These are phyloP conservation scores for Sarcophaga subvicina DNA, from an alignment of 2,888 invertebrate species.

Conservation along the genomic window DNA sequence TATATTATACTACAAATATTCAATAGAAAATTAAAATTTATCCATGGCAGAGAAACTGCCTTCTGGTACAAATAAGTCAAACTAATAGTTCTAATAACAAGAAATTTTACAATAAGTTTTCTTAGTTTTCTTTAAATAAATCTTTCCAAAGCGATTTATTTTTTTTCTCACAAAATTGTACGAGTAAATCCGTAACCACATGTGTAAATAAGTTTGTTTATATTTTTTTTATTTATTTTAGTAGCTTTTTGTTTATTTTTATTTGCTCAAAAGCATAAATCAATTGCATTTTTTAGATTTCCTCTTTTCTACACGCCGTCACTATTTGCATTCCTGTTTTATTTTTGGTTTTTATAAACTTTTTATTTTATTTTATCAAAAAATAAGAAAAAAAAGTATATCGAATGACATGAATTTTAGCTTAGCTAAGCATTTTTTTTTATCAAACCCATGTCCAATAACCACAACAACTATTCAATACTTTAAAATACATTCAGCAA, in stretches of 20 bases:
- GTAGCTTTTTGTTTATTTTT: conserved; percentile 4
- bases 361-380: conserved; percentile 32
- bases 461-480: conserved; percentile 67
- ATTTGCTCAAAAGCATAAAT: conserved; percentile 58
- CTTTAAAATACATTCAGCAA: conserved; percentile 60
- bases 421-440: conserved; percentile 69
- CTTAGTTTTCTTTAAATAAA: no score
- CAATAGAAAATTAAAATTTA: no score
- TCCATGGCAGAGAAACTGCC: no score
- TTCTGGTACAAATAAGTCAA: no score
- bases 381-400: conserved; percentile 41
- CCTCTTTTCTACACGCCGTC: conserved; percentile 51
- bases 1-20: no score
- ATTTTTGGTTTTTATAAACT: conserved; percentile 32
- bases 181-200: not conserved
- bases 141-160: no score
- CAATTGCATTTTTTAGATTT: conserved; percentile 61
- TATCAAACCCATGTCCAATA: conserved; percentile 65
- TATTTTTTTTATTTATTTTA: conserved; percentile 15
- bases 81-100: no score
- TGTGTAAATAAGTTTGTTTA: conserved; percentile 25
- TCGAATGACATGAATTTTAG: conserved; percentile 69
- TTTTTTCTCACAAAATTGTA: not conserved
- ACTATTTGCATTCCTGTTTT: conserved; percentile 57
- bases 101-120: no score